Evolutionary conservation across 2,797 vertebrate genomes (phyloP).

Genomic region (Lepus townsendii): DNA sequence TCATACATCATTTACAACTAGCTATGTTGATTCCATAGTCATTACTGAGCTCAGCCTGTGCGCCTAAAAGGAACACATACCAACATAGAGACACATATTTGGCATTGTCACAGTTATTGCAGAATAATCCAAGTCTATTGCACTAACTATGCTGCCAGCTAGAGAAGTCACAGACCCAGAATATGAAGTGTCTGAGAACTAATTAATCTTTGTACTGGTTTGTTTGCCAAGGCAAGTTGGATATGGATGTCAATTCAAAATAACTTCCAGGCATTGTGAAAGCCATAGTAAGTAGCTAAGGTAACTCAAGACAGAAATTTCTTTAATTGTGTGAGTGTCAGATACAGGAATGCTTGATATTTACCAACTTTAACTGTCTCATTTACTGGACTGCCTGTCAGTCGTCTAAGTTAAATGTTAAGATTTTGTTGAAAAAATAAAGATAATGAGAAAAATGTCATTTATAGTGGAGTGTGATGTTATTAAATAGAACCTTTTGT

Average conservation of each 20-base stretch:
- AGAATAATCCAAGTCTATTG: slow-evolving; percentile 42
- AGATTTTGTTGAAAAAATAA: slow-evolving; percentile 1
- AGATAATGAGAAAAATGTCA: slow-evolving; percentile 7
- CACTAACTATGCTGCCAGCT: not conserved
- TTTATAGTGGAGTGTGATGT: slow-evolving; percentile 20
- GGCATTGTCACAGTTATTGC: not conserved
- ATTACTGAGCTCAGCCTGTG: not conserved
- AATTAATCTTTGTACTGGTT: slow-evolving; percentile 59
- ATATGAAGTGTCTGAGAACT: slow-evolving; percentile 18
- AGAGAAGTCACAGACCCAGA: slow-evolving; percentile 17
- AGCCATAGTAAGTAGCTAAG: slow-evolving; percentile 10
- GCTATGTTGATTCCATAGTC: slow-evolving; percentile 31
- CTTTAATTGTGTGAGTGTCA: slow-evolving; percentile 7
- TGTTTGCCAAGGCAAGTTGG: slow-evolving; percentile 51
- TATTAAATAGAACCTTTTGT: not conserved
- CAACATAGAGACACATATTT: slow-evolving; percentile 17
- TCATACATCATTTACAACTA: slow-evolving; percentile 79
- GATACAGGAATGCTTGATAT: not conserved
- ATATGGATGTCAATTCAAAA: slow-evolving; percentile 54
- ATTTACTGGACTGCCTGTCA: not conserved
- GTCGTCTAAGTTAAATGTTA: not conserved
- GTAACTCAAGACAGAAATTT: not conserved
- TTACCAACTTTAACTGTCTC: slow-evolving; percentile 39
- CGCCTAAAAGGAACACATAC: slow-evolving; percentile 44
- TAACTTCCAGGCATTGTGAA: not conserved